A percentile compares a stretch with the other conserved stretches of the same genome.
These are phyloP conservation scores for Geotrypetes seraphini DNA, from an alignment of 2,797 vertebrate species.

Conservation along the genomic window DNA sequence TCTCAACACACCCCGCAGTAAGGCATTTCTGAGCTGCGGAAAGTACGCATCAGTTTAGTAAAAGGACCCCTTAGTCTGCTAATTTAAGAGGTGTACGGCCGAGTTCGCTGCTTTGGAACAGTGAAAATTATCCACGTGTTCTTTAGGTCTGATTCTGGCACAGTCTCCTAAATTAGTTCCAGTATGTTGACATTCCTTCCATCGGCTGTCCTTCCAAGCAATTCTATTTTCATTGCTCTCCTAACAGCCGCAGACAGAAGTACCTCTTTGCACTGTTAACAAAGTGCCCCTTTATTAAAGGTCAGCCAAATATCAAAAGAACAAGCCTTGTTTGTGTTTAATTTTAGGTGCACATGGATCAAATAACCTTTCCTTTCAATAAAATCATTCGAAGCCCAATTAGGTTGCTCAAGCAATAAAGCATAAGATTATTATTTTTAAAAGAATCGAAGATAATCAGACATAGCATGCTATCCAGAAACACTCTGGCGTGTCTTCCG, in stretches of 20 bases:
- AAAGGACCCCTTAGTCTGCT: constrained; percentile 38
- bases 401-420: constrained; percentile 3
- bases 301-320: constrained; percentile 39
- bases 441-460: no score
- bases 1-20: no score
- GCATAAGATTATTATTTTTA: no score
- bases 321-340: constrained; percentile 25
- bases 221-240: constrained; percentile 44
- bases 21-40: no score
- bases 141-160: constrained; percentile 39
- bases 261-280: constrained; percentile 42
- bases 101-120: constrained; percentile 26
- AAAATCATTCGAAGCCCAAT: constrained; percentile 27
- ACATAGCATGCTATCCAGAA: no score
- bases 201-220: constrained; percentile 39
- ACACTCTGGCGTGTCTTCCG: no score
- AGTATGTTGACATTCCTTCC: constrained; percentile 46
- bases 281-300: constrained; percentile 43
- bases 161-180: constrained; percentile 47
- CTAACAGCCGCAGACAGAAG: constrained; percentile 43
- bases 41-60: no score
- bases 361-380: constrained; percentile 39
- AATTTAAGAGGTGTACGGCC: constrained; percentile 37
- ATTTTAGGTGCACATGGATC: constrained; percentile 32
- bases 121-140: constrained; percentile 42